A percentile compares a stretch with the other conserved stretches of the same genome.
Evolutionary conservation across 1,140 invertebrate genomes (phyloP).

Genomic region (Macrobrachium nipponense): DNA sequence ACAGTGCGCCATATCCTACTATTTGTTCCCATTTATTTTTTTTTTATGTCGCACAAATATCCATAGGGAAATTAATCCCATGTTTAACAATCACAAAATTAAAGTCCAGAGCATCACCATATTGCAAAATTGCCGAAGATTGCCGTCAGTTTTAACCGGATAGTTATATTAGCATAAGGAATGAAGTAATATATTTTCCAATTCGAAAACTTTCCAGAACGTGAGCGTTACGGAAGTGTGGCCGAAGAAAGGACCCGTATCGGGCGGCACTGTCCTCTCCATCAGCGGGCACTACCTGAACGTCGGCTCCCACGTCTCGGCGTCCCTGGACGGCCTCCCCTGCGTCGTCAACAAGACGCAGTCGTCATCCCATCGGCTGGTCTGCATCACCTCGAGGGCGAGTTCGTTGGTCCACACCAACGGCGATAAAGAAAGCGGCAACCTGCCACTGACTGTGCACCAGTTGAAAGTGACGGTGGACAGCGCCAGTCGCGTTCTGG

Average conservation of each 20-base stretch:
- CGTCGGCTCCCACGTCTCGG: conserved; percentile 89
- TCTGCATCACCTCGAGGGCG: conserved; percentile 85
- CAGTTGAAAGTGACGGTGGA: conserved; percentile 78
- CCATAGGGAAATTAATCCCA: too few relatives aligned
- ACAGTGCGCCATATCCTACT: too few relatives aligned
- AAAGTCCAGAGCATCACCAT: too few relatives aligned
- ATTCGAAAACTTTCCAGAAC: conserved; percentile 70
- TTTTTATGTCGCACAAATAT: too few relatives aligned
- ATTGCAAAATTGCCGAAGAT: too few relatives aligned
- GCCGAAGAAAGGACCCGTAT: conserved; percentile 88
- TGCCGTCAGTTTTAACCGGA: too few relatives aligned
- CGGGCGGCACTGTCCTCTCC: conserved; percentile 92
- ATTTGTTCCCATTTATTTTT: too few relatives aligned
- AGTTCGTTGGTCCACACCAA: conserved; percentile 82
- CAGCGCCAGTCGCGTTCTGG: conserved; percentile 79
- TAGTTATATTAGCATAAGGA: too few relatives aligned
- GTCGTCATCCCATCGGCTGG: conserved; percentile 63
- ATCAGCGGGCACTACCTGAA: conserved; percentile 92
- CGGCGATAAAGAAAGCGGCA: conserved; percentile 52
- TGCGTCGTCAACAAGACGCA: conserved; percentile 83
- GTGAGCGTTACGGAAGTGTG: conserved; percentile 83
- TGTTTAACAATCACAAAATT: too few relatives aligned
- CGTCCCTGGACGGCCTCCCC: conserved; percentile 87
- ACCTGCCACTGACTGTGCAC: conserved; percentile 27
- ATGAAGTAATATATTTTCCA: neutral